Percentiles rank a stretch among this genome's conserved stretches.
phyloP scores from a whole-genome alignment of 2,888 invertebrate species.

The Torymus tubicola region DNA sequence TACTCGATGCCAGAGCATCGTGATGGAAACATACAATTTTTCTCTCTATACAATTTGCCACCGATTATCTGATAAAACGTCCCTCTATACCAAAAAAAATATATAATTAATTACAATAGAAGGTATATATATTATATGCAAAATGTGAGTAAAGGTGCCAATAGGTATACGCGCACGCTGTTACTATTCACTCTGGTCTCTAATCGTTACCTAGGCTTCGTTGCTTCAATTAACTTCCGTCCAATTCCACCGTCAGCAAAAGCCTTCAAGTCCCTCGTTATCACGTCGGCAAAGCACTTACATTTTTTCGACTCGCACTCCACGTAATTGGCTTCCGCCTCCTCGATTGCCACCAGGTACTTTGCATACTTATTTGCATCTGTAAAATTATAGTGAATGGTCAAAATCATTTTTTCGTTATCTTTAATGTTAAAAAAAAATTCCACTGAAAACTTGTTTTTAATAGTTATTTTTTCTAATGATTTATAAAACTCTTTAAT shows the following conservation, averaged over 20 bases:
- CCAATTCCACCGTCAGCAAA: conserved; percentile 85
- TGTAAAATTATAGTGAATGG: conserved; percentile 6
- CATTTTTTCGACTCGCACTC: conserved; percentile 81
- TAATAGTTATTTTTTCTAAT: too few relatives aligned
- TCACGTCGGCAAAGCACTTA: conserved; percentile 81
- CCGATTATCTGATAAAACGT: conserved; percentile 90
- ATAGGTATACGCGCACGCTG: not conserved
- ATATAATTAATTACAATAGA: conserved; percentile 30
- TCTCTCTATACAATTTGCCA: conserved; percentile 88
- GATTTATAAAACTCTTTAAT: too few relatives aligned
- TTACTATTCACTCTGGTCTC: not conserved
- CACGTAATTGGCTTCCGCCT: conserved; percentile 77
- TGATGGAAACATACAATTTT: conserved; percentile 93
- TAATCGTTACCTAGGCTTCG: conserved; percentile 72
- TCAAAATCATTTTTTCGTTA: too few relatives aligned
- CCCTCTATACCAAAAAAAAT: conserved; percentile 77
- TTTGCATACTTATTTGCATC: conserved; percentile 64
- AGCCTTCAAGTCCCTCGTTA: conserved; percentile 83
- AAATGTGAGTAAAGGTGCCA: not conserved
- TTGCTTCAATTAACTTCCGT: conserved; percentile 80
- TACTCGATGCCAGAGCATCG: conserved; percentile 94
- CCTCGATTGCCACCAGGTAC: conserved; percentile 76
- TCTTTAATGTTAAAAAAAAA: too few relatives aligned
- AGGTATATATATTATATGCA: not conserved
- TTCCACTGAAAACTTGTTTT: too few relatives aligned